These are phyloP conservation scores for Myiotriccus ornatus DNA, from an alignment of 2,797 vertebrate genomes.

Conservation along the genomic window DNA sequence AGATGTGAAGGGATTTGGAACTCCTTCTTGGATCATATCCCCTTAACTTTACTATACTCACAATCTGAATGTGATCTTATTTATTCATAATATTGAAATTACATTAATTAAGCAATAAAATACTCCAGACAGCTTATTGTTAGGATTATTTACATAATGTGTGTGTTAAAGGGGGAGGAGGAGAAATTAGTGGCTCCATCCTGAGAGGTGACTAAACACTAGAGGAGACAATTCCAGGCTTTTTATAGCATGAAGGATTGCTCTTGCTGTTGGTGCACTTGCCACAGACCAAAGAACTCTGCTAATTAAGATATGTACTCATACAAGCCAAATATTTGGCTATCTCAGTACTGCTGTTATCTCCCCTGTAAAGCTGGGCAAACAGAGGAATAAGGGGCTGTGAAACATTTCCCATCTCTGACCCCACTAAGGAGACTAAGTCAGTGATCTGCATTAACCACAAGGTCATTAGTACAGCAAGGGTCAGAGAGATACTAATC, in stretches of 20 bases:
- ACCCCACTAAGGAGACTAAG: neutral
- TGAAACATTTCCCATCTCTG: neutral
- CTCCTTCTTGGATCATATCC: conserved; percentile 63
- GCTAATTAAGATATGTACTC: conserved; percentile 42
- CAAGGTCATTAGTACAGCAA: fast-evolving
- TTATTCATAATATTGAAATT: conserved; percentile 67
- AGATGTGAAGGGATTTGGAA: conserved; percentile 73
- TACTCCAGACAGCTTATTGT: conserved; percentile 62
- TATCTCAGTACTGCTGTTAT: neutral
- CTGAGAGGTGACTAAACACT: neutral
- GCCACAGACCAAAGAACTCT: neutral
- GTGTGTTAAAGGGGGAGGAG: neutral
- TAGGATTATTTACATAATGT: conserved; percentile 57
- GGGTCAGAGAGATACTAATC: neutral
- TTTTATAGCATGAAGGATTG: conserved; percentile 36
- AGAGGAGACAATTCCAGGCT: conserved; percentile 30
- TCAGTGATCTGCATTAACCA: neutral
- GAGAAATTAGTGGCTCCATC: conserved; percentile 27
- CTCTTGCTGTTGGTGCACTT: neutral
- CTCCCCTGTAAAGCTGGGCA: neutral
- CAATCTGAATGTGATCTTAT: conserved; percentile 40
- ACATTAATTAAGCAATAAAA: conserved; percentile 73
- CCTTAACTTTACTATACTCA: conserved; percentile 54
- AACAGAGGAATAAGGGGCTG: neutral
- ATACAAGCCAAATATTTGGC: conserved; percentile 29